phyloP scores from a whole-genome alignment of 2,113 vertebrate species.

The Elanoides forficatus region DNA sequence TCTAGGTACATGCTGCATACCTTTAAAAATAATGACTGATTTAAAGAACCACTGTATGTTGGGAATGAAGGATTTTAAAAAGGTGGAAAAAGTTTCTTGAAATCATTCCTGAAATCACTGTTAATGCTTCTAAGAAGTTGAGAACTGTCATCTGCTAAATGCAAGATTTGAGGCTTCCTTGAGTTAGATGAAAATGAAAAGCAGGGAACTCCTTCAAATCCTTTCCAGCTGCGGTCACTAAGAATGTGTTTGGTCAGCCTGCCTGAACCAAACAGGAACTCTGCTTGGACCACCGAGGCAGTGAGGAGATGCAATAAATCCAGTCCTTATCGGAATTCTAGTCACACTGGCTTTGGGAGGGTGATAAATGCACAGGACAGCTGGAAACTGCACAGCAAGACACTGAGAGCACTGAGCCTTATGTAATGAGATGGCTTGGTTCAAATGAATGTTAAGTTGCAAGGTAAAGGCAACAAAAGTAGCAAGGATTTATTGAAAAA shows the following conservation, averaged over 20 bases:
- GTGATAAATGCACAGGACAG: neutral
- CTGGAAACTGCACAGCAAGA: neutral
- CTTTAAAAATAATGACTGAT: neutral
- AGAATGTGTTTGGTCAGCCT: slow-evolving; percentile 9
- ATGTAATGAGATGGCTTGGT: neutral
- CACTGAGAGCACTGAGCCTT: neutral
- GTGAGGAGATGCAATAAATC: neutral
- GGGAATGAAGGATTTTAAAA: neutral
- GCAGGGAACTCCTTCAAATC: neutral
- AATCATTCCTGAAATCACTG: neutral
- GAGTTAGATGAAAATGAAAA: neutral
- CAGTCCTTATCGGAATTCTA: neutral
- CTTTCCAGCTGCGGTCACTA: neutral
- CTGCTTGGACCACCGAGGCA: neutral
- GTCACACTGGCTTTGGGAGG: neutral
- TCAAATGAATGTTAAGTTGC: neutral
- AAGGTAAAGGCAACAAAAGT: neutral
- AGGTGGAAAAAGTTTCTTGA: neutral
- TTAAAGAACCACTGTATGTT: neutral
- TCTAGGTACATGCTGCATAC: neutral
- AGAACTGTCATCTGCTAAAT: neutral
- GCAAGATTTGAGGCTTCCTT: neutral
- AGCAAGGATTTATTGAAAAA: neutral
- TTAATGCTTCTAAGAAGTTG: neutral
- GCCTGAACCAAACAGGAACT: neutral